phyloP scores from a whole-genome alignment of 1,140 invertebrate species.

The Penaeus japonicus region DNA sequence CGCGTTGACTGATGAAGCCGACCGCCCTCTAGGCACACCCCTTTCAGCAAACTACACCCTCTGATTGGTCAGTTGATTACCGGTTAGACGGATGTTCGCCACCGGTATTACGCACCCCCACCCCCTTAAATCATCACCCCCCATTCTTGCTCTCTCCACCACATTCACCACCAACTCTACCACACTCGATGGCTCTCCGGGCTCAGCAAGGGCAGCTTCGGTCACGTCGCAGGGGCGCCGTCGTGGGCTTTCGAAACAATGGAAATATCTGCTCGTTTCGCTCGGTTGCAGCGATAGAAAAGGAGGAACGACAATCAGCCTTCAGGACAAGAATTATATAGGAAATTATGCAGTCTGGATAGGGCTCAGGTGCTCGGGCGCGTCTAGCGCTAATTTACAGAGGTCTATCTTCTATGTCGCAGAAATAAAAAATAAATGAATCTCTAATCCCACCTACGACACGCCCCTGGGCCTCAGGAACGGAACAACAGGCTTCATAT shows the following conservation, averaged over 20 bases:
- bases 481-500: too few relatives aligned
- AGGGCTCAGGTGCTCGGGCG: too few relatives aligned
- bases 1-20: constrained; percentile 43
- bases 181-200: not conserved
- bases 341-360: too few relatives aligned
- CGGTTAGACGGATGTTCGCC: constrained; percentile 54
- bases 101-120: constrained; percentile 53
- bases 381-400: too few relatives aligned
- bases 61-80: constrained; percentile 56
- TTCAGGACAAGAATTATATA: too few relatives aligned
- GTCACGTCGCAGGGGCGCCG: not conserved
- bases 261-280: not conserved
- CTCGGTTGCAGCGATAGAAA: not conserved
- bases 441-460: too few relatives aligned
- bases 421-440: too few relatives aligned
- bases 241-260: not conserved
- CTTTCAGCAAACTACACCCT: constrained; percentile 55
- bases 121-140: constrained; percentile 48
- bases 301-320: not conserved
- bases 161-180: constrained; percentile 28
- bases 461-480: too few relatives aligned
- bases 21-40: constrained; percentile 39
- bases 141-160: constrained; percentile 14
- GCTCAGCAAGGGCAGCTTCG: not conserved
- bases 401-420: too few relatives aligned